Conservation (phyloP, 2,797 vertebrate genomes). For the Crocidura indochinensis region DNA sequence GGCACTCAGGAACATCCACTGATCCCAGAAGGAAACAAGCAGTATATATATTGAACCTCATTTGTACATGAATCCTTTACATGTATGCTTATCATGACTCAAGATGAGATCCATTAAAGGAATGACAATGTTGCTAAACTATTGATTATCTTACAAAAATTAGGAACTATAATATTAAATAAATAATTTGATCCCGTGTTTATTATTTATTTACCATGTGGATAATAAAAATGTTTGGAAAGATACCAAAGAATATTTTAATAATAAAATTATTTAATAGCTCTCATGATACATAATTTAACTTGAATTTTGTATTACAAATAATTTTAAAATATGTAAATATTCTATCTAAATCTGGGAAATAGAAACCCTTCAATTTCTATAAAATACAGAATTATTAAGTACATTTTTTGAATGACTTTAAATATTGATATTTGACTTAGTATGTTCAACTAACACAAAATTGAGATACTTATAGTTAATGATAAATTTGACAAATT, state of each 20-base stretch:
- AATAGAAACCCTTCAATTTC: background rate
- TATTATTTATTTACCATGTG: background rate
- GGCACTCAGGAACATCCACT: too few species aligned
- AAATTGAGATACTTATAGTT: too few species aligned
- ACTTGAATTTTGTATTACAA: background rate
- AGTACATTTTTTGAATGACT: background rate
- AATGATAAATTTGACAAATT: too few species aligned
- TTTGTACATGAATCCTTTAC: too few species aligned
- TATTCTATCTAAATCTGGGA: background rate
- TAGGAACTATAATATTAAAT: background rate
- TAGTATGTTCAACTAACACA: too few species aligned
- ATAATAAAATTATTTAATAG: background rate
- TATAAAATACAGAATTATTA: background rate
- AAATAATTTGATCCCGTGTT: background rate
- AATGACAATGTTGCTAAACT: background rate
- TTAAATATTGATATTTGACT: too few species aligned
- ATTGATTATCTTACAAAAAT: background rate
- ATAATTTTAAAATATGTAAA: conserved; percentile 15
- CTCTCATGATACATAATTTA: conserved; percentile 3
- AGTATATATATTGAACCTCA: too few species aligned
- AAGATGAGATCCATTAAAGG: background rate
- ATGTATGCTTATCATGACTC: too few species aligned
- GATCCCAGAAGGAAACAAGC: too few species aligned
- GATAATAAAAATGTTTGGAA: background rate
- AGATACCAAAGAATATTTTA: conserved; percentile 25